Evolutionary conservation across 1,140 invertebrate species (phyloP).

Genomic region (Caerostris darwini): DNA sequence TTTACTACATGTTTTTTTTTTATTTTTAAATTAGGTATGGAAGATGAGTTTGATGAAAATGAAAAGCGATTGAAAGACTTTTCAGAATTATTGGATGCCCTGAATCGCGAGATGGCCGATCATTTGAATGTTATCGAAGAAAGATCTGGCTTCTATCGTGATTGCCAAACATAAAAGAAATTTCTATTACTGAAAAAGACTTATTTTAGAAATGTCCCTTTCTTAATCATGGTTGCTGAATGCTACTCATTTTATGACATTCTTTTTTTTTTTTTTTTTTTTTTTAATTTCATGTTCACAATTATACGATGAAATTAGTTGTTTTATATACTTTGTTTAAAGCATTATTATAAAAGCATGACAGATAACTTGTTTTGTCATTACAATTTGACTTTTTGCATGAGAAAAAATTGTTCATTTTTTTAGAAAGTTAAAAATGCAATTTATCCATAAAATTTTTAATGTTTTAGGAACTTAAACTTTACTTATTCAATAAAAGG

Average conservation of each 20-base stretch:
- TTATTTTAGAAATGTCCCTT: constrained; percentile 12
- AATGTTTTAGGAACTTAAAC: not conserved
- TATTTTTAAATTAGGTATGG: constrained; percentile 82
- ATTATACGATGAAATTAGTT: not conserved
- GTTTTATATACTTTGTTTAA: constrained; percentile 30
- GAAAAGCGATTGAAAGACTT: constrained; percentile 82
- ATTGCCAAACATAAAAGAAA: constrained; percentile 80
- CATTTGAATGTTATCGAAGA: constrained; percentile 83
- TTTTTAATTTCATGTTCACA: not conserved
- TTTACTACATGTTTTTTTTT: not conserved
- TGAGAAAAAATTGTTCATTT: constrained; percentile 50
- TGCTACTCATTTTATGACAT: constrained; percentile 31
- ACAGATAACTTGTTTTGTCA: not conserved
- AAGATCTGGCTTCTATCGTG: constrained; percentile 83
- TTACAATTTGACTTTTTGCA: constrained; percentile 48
- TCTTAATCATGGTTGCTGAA: not conserved
- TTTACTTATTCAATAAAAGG: not conserved
- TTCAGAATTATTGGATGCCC: constrained; percentile 81
- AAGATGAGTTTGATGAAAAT: constrained; percentile 83
- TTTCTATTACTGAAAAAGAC: constrained; percentile 16
- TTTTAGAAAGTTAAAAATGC: constrained; percentile 2
- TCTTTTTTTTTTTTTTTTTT: not conserved
- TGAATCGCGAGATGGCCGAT: constrained; percentile 83
- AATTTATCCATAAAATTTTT: not conserved
- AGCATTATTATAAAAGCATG: too few relatives aligned